A percentile compares a stretch with the other conserved stretches of the same genome.
Evolutionary conservation across 1,140 invertebrate species (phyloP).

Genomic region (Planococcus citri): DNA sequence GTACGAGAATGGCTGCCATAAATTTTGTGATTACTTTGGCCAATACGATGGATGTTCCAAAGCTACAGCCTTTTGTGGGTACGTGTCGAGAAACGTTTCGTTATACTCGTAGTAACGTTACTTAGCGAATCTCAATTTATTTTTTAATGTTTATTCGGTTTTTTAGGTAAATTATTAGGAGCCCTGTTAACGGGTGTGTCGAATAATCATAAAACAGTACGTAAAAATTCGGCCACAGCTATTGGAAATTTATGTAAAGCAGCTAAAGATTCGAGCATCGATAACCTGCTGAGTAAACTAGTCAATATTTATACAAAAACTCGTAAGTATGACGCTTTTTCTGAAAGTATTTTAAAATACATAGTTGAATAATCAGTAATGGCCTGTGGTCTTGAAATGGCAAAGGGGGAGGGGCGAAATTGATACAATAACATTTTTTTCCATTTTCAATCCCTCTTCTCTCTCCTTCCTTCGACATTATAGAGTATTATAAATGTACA

Average conservation of each 20-base stretch:
- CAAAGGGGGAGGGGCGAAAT: too few species aligned
- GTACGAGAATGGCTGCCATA: constrained; percentile 70
- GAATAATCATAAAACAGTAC: constrained; percentile 66
- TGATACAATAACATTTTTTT: too few species aligned
- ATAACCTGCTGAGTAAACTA: constrained; percentile 70
- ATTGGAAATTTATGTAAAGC: constrained; percentile 70
- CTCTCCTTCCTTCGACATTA: too few species aligned
- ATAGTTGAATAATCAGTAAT: too few species aligned
- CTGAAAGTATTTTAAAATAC: too few species aligned
- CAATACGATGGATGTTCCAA: constrained; percentile 40
- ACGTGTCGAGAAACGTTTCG: constrained; percentile 24
- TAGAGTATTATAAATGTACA: too few species aligned
- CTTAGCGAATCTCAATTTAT: too few species aligned
- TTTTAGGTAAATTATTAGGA: constrained; percentile 59
- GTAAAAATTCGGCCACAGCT: constrained; percentile 67
- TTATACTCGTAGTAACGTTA: too few species aligned
- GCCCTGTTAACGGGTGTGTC: constrained; percentile 62
- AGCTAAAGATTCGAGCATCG: constrained; percentile 71
- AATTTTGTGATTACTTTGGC: constrained; percentile 67
- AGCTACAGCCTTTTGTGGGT: constrained; percentile 50
- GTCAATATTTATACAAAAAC: constrained; percentile 65
- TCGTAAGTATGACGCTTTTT: constrained; percentile 37
- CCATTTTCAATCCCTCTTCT: too few species aligned
- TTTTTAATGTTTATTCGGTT: too few species aligned
- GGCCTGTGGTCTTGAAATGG: too few species aligned